phyloP scores from a whole-genome alignment of 2,888 invertebrate genomes.

The Dromius quadrimaculatus region DNA sequence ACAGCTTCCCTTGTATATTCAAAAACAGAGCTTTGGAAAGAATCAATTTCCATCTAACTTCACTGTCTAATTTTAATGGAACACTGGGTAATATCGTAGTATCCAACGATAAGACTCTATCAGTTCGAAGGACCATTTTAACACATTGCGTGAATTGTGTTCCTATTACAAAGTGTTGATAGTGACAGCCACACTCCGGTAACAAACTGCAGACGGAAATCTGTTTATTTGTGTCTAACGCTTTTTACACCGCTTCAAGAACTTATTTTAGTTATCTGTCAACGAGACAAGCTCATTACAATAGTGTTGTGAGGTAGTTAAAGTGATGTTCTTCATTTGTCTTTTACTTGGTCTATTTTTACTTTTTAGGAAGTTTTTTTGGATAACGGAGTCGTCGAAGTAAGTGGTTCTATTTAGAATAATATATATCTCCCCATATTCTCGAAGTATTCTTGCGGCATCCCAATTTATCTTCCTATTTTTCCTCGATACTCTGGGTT shows the following conservation, averaged over 20 bases:
- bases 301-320: constrained; percentile 30
- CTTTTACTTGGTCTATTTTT: too few species aligned
- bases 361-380: too few species aligned
- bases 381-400: too few species aligned
- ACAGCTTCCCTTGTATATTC: too few species aligned
- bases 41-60: too few species aligned
- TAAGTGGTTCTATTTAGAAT: too few species aligned
- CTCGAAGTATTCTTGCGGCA: too few species aligned
- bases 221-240: constrained; percentile 38
- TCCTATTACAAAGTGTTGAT: constrained; percentile 15
- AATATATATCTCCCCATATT: too few species aligned
- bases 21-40: too few species aligned
- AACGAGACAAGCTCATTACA: constrained; percentile 24
- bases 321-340: background rate
- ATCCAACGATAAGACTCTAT: constrained; percentile 22
- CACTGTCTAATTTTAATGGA: too few species aligned
- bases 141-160: constrained; percentile 20
- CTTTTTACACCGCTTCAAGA: constrained; percentile 32
- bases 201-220: constrained; percentile 34
- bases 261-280: constrained; percentile 36
- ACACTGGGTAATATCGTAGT: constrained; percentile 22
- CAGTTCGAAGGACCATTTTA: background rate
- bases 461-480: too few species aligned
- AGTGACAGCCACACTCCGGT: constrained; percentile 8
- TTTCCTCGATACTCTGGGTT: too few species aligned